A percentile compares a stretch with the other conserved stretches of the same genome.
These are phyloP conservation scores for Montipora capricornis DNA, from an alignment of 64 coral and sea anemone species.

Conservation along the genomic window DNA sequence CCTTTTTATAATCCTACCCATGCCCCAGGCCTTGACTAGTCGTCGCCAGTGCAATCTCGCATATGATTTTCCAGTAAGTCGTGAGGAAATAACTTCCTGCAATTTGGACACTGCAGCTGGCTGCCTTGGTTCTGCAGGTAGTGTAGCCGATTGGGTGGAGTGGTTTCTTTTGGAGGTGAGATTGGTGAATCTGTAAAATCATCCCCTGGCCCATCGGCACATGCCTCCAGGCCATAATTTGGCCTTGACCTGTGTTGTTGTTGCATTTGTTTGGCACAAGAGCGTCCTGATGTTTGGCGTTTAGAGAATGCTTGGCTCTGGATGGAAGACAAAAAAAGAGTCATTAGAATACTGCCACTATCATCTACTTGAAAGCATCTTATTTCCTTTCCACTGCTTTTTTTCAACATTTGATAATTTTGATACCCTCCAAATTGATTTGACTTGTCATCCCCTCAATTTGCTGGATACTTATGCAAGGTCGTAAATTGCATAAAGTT, in stretches of 20 bases:
- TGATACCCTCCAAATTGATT: no score
- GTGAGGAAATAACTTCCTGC: conserved; percentile 31
- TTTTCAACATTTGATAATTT: no score
- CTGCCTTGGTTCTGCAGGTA: not conserved
- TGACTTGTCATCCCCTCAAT: no score
- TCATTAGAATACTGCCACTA: no score
- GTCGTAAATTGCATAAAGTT: no score
- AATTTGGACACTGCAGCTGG: conserved; percentile 47
- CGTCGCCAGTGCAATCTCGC: conserved; percentile 51
- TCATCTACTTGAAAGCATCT: no score
- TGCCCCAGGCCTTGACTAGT: not conserved
- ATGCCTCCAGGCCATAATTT: not conserved
- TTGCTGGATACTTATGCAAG: no score
- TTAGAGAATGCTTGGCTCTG: not conserved
- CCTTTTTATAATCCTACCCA: not conserved
- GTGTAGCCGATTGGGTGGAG: not conserved
- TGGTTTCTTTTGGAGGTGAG: not conserved
- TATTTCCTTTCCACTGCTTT: no score
- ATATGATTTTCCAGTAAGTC: conserved; percentile 65
- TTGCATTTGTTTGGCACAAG: conserved; percentile 20
- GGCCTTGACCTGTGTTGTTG: no score
- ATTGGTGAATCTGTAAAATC: conserved; percentile 9
- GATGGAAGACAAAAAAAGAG: not conserved
- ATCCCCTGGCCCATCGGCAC: conserved; percentile 28
- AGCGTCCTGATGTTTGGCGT: not conserved